Base-by-base conservation (phyloP, 1,140 invertebrate species). In the Kradibia gibbosae region DNA sequence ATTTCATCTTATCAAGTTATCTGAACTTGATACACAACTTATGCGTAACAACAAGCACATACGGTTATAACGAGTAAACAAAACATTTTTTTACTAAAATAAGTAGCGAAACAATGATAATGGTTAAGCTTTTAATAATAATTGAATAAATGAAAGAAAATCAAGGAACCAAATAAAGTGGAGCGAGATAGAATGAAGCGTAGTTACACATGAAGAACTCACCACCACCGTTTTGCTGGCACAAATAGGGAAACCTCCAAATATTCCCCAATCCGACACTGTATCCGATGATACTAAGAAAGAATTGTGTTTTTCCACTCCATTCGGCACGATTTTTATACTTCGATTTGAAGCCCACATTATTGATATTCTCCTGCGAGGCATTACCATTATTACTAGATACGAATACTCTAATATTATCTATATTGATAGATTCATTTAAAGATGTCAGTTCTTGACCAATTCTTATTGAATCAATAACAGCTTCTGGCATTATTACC, bases 171-270 rank as follows among this genome's bases (percentile, higher is more conserved):
- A n/a, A n/a, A n/a, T n/a, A n/a, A n/a, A n/a, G n/a, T n/a, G n/a
- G n/a, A n/a, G n/a, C n/a, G n/a, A n/a, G n/a, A n/a, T n/a, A n/a
- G n/a, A n/a, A n/a, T n/a, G n/a, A n/a, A n/a, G n/a, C n/a, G n/a
- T n/a, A n/a, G n/a, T n/a, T n/a, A n/a, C n/a, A n/a, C n/a, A n/a
- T n/a, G n/a, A n/a, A n/a, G n/a, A 45, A 8, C 94, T 94, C 87
- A 97, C 97, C 97, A 91, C 97, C 97, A 67, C 97, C 97, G 91
- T 99, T 98, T 89, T 97, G 96, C 91, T 98, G 97, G 87, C 97
- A 98, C 76, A 98, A 91, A 88, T 98, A 98, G 15, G 97, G 97
- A 92, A 99, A 99, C 86, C 97, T 93, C 98, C 97, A 98, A 65
- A 98, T 97, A 88, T 98, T 98, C 25, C 97, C 97, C 31, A 98